Evolutionary conservation across 2,113 vertebrate genomes (phyloP).

Genomic region (Ceyx cyanopectus): DNA sequence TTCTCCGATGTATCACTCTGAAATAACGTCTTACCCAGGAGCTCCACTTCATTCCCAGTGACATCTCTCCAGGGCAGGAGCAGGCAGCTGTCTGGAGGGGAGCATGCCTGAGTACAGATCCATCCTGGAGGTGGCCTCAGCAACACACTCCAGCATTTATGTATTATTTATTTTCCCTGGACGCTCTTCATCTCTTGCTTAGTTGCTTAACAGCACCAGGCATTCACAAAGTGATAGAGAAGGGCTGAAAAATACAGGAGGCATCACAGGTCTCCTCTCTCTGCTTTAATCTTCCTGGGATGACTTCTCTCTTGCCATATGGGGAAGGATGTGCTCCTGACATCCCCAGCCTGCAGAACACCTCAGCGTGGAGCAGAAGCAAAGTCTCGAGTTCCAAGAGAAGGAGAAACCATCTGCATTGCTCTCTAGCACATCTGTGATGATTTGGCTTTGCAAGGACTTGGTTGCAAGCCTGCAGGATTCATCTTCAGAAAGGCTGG

Average conservation of each 20-base stretch:
- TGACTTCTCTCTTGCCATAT: not conserved
- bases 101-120: not conserved
- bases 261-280: not conserved
- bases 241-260: slow-evolving; percentile 15
- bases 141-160: not conserved
- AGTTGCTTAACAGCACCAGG: not conserved
- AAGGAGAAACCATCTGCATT: slow-evolving; percentile 5
- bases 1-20: slow-evolving; percentile 7
- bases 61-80: not conserved
- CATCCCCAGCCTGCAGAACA: not conserved
- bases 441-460: not conserved
- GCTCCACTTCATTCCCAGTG: slow-evolving; percentile 18
- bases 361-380: not conserved
- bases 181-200: not conserved
- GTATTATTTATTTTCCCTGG: slow-evolving; percentile 41
- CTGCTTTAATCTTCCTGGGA: not conserved
- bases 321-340: not conserved
- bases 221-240: not conserved
- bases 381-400: not conserved
- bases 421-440: slow-evolving; percentile 28
- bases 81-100: not conserved
- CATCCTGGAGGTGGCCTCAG: slow-evolving; percentile 44
- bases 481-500: slow-evolving; percentile 2
- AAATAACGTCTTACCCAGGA: not conserved
- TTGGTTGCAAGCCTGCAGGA: not conserved